These are phyloP conservation scores for Chionomys nivalis DNA, from an alignment of 2,113 vertebrate genomes.

Conservation along the genomic window DNA sequence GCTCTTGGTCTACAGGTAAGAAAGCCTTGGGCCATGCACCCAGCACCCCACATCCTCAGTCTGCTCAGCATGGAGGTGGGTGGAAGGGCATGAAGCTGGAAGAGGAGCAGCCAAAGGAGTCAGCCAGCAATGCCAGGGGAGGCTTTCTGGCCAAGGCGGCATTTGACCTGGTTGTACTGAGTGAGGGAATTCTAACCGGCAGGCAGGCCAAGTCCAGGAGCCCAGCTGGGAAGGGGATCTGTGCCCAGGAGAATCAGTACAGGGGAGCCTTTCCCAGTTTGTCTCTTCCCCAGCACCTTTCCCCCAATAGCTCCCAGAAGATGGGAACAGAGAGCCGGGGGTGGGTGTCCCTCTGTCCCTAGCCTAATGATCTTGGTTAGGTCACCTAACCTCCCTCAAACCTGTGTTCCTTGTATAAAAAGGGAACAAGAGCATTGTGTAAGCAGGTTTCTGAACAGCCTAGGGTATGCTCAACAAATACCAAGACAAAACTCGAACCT, in stretches of 20 bases:
- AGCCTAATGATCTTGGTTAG: not conserved
- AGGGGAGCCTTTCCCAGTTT: not conserved
- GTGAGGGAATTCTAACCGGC: not conserved
- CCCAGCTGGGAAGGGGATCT: not conserved
- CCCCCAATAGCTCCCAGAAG: not conserved
- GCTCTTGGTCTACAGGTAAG: not conserved
- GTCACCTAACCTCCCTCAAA: slow-evolving; percentile 37
- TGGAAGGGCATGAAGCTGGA: not conserved
- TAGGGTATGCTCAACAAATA: not conserved
- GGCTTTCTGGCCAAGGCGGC: slow-evolving; percentile 2
- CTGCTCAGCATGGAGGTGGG: not conserved
- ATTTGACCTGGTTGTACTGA: not conserved
- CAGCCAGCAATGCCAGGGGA: not conserved
- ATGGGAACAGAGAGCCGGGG: not conserved
- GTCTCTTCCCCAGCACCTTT: not conserved
- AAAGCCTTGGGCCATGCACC: not conserved
- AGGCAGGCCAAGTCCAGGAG: not conserved
- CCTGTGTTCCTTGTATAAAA: not conserved
- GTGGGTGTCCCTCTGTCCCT: not conserved
- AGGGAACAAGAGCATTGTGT: not conserved
- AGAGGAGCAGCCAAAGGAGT: not conserved
- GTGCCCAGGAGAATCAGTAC: not conserved
- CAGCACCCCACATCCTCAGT: not conserved
- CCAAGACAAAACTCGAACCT: not conserved
- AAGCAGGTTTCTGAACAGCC: not conserved